Percentiles rank a stretch among this genome's conserved stretches.
Evolutionary conservation across 2,888 invertebrate genomes (phyloP).

Genomic region (Chymomyza fuscimana): DNA sequence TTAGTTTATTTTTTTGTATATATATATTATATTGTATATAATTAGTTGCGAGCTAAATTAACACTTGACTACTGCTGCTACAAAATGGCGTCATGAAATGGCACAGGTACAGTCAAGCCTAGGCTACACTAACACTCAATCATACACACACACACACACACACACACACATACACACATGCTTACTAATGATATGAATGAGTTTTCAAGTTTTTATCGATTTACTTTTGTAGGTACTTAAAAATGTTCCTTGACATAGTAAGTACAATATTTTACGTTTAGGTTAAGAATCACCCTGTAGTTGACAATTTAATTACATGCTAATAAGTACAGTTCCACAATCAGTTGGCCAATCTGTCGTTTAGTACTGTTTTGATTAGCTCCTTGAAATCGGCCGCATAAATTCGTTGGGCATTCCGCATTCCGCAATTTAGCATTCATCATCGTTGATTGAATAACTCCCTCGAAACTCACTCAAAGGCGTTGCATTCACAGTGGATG

Average conservation of each 20-base stretch:
- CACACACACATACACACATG: conserved; percentile 6
- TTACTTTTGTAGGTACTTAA: conserved; percentile 14
- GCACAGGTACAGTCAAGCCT: conserved; percentile 54
- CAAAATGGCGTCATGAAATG: conserved; percentile 34
- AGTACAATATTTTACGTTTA: conserved; percentile 11
- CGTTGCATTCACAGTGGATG: conserved; percentile 76
- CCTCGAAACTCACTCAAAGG: conserved; percentile 79
- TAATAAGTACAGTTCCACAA: conserved; percentile 22
- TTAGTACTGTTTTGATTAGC: background rate
- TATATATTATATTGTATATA: background rate
- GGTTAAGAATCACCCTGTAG: conserved; percentile 45
- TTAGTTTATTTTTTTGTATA: conserved; percentile 26
- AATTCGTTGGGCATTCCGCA: conserved; percentile 37
- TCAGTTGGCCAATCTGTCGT: background rate
- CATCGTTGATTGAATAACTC: conserved; percentile 78
- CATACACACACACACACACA: conserved; percentile 11
- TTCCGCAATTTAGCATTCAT: conserved; percentile 72
- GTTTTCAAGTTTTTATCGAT: conserved; percentile 24
- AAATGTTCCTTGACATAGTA: conserved; percentile 3
- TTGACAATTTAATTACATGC: conserved; percentile 30
- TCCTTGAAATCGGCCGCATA: conserved; percentile 24
- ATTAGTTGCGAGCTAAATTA: background rate
- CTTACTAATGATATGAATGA: conserved; percentile 53
- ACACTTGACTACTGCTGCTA: conserved; percentile 13
- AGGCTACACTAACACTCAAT: conserved; percentile 17